phyloP scores from a whole-genome alignment of 2,888 invertebrate species.

The Acronicta leporina region DNA sequence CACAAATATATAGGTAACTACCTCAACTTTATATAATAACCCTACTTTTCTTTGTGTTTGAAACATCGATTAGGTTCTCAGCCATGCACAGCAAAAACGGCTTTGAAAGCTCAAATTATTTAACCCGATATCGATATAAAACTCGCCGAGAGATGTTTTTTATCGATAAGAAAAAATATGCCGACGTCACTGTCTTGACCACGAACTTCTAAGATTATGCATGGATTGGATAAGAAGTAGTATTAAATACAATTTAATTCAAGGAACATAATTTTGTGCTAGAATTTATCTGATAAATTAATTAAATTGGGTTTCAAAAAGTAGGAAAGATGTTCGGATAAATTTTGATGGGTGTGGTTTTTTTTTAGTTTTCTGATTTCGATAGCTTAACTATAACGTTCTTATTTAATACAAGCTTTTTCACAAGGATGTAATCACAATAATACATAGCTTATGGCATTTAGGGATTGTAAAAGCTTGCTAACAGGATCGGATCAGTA shows the following conservation, averaged over 20 bases:
- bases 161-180: conserved; percentile 77
- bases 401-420: no score
- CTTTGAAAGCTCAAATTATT: conserved; percentile 75
- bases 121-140: conserved; percentile 81
- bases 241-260: not conserved
- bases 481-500: no score
- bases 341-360: no score
- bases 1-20: conserved; percentile 13
- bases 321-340: no score
- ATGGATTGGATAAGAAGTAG: conserved; percentile 49
- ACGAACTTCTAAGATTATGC: conserved; percentile 44
- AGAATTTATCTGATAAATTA: no score
- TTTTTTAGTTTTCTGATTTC: no score
- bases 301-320: no score
- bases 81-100: conserved; percentile 66
- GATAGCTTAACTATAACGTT: no score
- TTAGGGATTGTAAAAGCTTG: no score
- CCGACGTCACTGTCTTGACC: conserved; percentile 75
- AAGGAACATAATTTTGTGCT: no score
- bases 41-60: conserved; percentile 45
- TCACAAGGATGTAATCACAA: no score
- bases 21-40: conserved; percentile 32
- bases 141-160: conserved; percentile 71
- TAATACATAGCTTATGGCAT: no score
- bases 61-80: conserved; percentile 61